Base-by-base conservation (phyloP, 2,888 invertebrate species). In the Eumacrocentrus americanus region DNA sequence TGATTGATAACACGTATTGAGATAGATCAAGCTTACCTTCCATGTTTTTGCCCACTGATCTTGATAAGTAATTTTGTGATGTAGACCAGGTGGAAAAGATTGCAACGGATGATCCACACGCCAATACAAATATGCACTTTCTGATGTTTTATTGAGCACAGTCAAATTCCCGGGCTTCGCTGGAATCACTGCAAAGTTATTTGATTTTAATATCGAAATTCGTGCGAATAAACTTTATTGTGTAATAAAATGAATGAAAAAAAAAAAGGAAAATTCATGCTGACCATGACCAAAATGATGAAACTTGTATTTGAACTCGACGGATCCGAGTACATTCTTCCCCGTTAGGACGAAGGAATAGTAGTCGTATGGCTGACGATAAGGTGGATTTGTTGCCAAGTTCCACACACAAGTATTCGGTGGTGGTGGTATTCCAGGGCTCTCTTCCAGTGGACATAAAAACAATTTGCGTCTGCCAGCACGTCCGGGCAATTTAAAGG, bases 271-370 rank as follows among this genome's bases (percentile, higher is more conserved):
- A 12, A 35, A 12, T 44, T 38, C 16, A 29, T 37, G 76, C 75
- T 70, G 75, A 84, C 85, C 83, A 62, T 83, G 75, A 18, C 80
- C 81, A 67, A 69, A 88, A 72, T 90, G 89, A 68, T 89, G 83
- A 61, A 90, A 83, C 25, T 78, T 83, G 66, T 85, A 84, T 42
- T 80, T 79, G 69, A 86, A 83, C 20, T 72, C 75, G 14, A 76
- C 81, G 23, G 76, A 82, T 0, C 89, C 91, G 73, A 91, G 85
- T 1, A 73, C 72, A 80, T 91, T 93, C 9, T 75, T 80, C 12
- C 86, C 85, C n/a, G 75, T 83, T 47, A 93, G 74, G 11, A 79
- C 79, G 68, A 92, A 89, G 61, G 82, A 81, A 71, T 86, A 89
- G 35, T 76, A 76, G 51, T 80, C 76, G 60, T 83, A 82, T 0